Evolutionary conservation across 2,888 invertebrate genomes (phyloP).

Genomic region (Ennomos quercinarius): DNA sequence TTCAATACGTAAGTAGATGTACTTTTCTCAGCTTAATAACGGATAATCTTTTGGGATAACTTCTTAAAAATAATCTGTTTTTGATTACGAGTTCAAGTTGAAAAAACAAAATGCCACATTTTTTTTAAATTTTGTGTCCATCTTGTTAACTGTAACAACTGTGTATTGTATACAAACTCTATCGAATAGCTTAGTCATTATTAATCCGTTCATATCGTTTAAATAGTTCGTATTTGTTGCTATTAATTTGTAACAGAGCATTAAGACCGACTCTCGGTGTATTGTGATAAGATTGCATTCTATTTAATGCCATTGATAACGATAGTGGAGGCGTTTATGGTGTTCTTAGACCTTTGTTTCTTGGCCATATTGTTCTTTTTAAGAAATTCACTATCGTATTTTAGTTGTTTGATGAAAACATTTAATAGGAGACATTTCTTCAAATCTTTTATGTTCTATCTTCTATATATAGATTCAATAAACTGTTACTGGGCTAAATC

Average conservation of each 20-base stretch:
- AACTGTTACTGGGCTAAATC: no score
- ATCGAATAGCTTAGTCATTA: conserved; percentile 19
- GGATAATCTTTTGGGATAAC: no score
- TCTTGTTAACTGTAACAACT: not conserved
- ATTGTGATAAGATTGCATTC: conserved; percentile 38
- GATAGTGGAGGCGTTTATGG: conserved; percentile 1
- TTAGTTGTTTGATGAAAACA: not conserved
- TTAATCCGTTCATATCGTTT: conserved; percentile 36
- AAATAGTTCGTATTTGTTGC: conserved; percentile 37
- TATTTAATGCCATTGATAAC: conserved; percentile 33
- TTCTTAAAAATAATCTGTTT: no score
- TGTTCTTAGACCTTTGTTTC: not conserved
- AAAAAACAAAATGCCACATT: no score
- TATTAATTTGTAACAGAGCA: conserved; percentile 38
- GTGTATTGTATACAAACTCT: not conserved
- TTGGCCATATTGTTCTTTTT: not conserved
- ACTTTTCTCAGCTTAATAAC: no score
- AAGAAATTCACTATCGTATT: not conserved
- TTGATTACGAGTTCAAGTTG: no score
- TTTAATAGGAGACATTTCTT: no score
- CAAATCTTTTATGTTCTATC: no score
- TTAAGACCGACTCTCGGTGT: conserved; percentile 39
- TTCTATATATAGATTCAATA: no score
- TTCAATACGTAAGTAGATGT: no score
- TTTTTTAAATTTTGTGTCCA: not conserved